A percentile compares a stretch with the other conserved stretches of the same genome.
Evolutionary conservation across 2,888 invertebrate species (phyloP).

Genomic region (Drosophila borealis): DNA sequence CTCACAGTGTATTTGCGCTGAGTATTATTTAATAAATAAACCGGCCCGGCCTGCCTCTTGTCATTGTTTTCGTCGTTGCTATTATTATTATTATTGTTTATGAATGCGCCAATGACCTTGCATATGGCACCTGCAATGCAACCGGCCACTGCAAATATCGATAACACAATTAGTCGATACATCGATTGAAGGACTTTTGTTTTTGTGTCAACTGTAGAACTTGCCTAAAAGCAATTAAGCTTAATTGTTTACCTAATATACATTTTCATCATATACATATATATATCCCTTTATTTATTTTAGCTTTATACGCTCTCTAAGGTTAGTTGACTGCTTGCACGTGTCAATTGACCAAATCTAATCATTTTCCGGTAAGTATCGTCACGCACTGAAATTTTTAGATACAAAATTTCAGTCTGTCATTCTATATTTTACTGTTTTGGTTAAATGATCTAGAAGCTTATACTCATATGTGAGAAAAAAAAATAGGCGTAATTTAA

Average conservation of each 20-base stretch:
- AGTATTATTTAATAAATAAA: conserved; percentile 60
- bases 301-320: conserved; percentile 12
- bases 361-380: conserved; percentile 39
- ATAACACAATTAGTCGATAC: conserved; percentile 34
- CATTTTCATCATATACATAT: background rate
- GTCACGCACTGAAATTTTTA: background rate
- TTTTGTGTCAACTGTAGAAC: conserved; percentile 4
- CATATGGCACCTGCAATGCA: conserved; percentile 41
- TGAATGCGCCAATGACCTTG: conserved; percentile 47
- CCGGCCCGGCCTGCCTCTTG: conserved; percentile 30
- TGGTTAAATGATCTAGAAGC: background rate
- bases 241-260: background rate
- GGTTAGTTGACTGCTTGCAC: conserved; percentile 41
- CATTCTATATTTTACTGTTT: background rate
- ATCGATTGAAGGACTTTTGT: conserved; percentile 13
- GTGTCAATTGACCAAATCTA: conserved; percentile 48
- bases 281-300: conserved; percentile 10
- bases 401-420: background rate
- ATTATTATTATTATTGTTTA: conserved; percentile 33
- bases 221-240: background rate
- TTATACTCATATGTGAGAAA: too few species aligned
- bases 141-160: conserved; percentile 22
- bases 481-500: too few species aligned
- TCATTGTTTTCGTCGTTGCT: conserved; percentile 31
- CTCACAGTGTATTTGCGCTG: conserved; percentile 33